Conservation (phyloP, 2,113 vertebrate species). For the Meles meles region DNA sequence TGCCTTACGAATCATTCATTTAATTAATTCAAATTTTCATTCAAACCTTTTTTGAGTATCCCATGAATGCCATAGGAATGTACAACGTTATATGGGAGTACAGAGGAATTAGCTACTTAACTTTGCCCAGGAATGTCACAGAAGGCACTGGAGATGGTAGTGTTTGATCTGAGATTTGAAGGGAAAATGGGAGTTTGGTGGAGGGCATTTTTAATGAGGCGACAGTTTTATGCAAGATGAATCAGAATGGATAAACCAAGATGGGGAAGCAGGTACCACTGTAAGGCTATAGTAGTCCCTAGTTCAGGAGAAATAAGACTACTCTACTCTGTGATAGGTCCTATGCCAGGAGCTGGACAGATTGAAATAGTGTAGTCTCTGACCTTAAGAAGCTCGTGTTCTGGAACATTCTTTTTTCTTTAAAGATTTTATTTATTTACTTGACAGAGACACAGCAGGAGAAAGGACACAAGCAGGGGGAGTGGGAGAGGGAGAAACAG, state of each 20-base stretch:
- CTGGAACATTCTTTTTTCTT: background rate
- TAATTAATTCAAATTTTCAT: background rate
- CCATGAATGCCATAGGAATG: background rate
- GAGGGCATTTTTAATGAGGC: background rate
- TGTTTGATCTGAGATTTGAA: background rate
- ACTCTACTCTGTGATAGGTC: background rate
- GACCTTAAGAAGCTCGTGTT: background rate
- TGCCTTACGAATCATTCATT: background rate
- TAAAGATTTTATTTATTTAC: too few species aligned
- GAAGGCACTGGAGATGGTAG: background rate
- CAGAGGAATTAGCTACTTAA: background rate
- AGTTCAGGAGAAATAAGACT: background rate
- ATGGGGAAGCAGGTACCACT: background rate
- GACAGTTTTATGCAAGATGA: background rate
- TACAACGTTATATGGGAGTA: background rate
- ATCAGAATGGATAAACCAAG: background rate
- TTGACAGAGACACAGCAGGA: too few species aligned
- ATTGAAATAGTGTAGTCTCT: background rate
- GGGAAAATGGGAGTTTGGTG: background rate
- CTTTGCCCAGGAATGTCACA: background rate
- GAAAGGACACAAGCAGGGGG: too few species aligned
- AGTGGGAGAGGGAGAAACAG: too few species aligned
- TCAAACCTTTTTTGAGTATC: background rate
- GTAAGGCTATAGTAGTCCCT: background rate
- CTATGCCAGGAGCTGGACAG: background rate